Base-by-base conservation (phyloP, 2,888 invertebrate genomes). In the Hirtodrosophila trivittata region DNA sequence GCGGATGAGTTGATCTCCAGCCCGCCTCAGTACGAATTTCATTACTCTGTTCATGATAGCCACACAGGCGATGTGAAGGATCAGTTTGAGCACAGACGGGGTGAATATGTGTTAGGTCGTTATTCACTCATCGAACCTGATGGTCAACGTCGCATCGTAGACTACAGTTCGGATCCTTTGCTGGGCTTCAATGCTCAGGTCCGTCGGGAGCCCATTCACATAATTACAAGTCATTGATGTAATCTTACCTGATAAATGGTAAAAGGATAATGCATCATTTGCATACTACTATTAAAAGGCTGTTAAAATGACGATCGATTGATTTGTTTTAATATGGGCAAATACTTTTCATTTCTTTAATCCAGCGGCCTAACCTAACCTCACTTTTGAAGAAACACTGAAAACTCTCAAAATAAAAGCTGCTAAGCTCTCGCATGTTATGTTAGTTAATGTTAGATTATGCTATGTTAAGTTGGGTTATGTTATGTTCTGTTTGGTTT, bases 41-140 rank as follows among this genome's bases (percentile, higher is more conserved):
- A 88, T 26, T 91, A 91, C 43, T 85, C 89, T 1, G 90, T 91
- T 1, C 90, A 91, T 47, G 91, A 91, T 38, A 81, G 83, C n/a
- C 89, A 89, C 30, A 91, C 91, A 7, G 90, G 90, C 9, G 91
- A 91, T 68, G 84, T 91, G 0, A 91, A 91, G 76, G 89, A 89
- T 75, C 91, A 91, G 62, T 89, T 90, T 25, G 91, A 91, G 77
- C 88, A 89, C 56, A 89, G 91, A 42, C 87, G 89, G 18, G 91
- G 91, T 7, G 90, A 90, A 57, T 88, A 89, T 50, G 91, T 91
- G 0, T 86, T 89, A 10, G 91, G 91, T 5, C 89, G 90, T 49
- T 91, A 91, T 42, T 89, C 89, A 1, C 75, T 91, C 1, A 84
- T 90, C 30, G 91, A 91, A 51, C 89, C 91, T 26, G 90, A 91